Percentiles rank a stretch among this genome's conserved stretches.
These are phyloP conservation scores for Iphiclides podalirius DNA, from an alignment of 2,888 invertebrate species.

Conservation along the genomic window DNA sequence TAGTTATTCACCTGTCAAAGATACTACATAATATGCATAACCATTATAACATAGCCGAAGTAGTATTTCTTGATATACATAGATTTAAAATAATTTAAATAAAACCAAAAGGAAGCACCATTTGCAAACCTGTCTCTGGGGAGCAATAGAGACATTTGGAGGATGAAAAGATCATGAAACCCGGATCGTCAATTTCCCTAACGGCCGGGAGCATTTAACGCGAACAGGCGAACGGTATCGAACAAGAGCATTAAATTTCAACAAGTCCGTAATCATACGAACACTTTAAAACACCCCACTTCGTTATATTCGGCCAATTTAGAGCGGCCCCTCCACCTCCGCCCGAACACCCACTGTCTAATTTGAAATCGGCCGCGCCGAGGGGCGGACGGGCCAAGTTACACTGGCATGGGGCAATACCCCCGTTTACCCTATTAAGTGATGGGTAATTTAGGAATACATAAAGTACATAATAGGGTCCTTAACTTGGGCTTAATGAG, in stretches of 20 bases:
- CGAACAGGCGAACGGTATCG: constrained; percentile 20
- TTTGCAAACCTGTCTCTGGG: too few relatives aligned
- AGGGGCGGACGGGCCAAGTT: constrained; percentile 38
- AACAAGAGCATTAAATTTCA: constrained; percentile 69
- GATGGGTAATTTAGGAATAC: constrained; percentile 79
- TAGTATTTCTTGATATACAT: too few relatives aligned
- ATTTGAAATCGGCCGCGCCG: constrained; percentile 19
- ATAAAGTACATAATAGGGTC: constrained; percentile 79
- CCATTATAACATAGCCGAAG: too few relatives aligned
- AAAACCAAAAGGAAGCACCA: too few relatives aligned
- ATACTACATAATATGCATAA: too few relatives aligned
- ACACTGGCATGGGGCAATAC: constrained; percentile 54
- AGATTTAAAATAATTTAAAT: too few relatives aligned
- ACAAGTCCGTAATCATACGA: constrained; percentile 72
- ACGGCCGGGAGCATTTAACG: constrained; percentile 12
- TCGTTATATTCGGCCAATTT: constrained; percentile 46
- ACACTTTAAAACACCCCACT: constrained; percentile 72
- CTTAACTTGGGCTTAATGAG: constrained; percentile 76
- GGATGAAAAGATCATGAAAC: too few relatives aligned
- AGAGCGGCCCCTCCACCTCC: constrained; percentile 26
- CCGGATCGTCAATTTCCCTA: constrained; percentile 23
- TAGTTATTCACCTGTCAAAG: too few relatives aligned
- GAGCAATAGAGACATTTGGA: too few relatives aligned
- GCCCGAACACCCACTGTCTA: constrained; percentile 26
- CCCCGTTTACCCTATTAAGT: constrained; percentile 73